phyloP scores from a whole-genome alignment of 2,888 invertebrate species.

The Drosophila atripex region DNA sequence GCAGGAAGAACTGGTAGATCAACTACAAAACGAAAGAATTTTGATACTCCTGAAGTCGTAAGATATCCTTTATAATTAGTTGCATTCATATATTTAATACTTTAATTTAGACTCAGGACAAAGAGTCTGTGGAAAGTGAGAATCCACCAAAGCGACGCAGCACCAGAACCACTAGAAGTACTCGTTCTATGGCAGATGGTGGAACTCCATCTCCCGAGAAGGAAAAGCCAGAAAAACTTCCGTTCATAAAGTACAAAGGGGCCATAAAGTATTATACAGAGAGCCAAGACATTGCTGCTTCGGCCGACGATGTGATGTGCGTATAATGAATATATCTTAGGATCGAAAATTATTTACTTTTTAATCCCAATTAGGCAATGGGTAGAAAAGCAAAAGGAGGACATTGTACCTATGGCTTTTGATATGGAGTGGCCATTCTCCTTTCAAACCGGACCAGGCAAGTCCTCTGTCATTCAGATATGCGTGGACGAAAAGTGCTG shows the following conservation, averaged over 20 bases:
- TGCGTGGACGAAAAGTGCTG: conserved; percentile 85
- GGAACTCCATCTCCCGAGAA: conserved; percentile 64
- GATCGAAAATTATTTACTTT: background rate
- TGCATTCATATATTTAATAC: background rate
- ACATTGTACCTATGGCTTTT: conserved; percentile 86
- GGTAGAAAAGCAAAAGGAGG: conserved; percentile 77
- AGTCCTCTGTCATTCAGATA: conserved; percentile 87
- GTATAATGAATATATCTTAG: conserved; percentile 17
- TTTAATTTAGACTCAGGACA: conserved; percentile 38
- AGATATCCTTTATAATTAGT: background rate
- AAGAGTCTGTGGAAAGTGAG: conserved; percentile 57
- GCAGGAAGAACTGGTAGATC: background rate
- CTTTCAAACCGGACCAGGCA: conserved; percentile 86
- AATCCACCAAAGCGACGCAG: conserved; percentile 81
- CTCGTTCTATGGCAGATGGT: conserved; percentile 67
- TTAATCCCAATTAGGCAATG: conserved; percentile 68
- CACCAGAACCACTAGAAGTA: conserved; percentile 71
- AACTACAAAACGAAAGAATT: conserved; percentile 47
- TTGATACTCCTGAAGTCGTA: conserved; percentile 53
- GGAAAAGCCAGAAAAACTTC: conserved; percentile 58
- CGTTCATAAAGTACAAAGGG: conserved; percentile 79
- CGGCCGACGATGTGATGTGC: conserved; percentile 84
- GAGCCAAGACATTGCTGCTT: conserved; percentile 84
- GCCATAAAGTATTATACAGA: conserved; percentile 82
- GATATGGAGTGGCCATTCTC: conserved; percentile 89